Conservation (phyloP, 2,113 vertebrate species). For the Benitochromis conjunctus region DNA sequence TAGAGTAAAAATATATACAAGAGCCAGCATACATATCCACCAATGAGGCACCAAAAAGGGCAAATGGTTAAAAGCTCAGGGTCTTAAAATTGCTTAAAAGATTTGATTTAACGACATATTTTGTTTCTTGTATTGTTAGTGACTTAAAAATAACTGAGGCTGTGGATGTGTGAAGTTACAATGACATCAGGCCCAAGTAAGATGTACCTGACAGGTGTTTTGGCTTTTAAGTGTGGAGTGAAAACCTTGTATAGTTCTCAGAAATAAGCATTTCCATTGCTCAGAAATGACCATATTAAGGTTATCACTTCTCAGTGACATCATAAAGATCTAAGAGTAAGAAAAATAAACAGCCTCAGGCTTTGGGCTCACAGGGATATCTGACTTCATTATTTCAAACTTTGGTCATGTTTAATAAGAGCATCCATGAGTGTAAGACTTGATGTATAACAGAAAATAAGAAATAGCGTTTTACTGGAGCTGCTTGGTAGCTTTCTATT, state of each 20-base stretch:
- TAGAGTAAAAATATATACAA: not conserved
- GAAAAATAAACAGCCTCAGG: not conserved
- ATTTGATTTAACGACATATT: not conserved
- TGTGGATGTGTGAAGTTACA: not conserved
- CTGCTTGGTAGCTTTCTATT: conserved; percentile 8
- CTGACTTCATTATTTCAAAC: not conserved
- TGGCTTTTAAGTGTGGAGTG: not conserved
- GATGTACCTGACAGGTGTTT: not conserved
- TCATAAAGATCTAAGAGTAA: not conserved
- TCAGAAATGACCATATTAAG: not conserved
- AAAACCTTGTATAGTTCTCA: not conserved
- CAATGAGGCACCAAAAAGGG: not conserved
- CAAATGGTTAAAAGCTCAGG: not conserved
- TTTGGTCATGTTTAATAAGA: not conserved
- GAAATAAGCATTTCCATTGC: not conserved
- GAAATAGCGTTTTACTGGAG: not conserved
- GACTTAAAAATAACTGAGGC: not conserved
- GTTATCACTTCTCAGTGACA: not conserved
- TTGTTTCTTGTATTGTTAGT: not conserved
- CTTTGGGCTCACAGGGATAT: not conserved
- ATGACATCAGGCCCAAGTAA: not conserved
- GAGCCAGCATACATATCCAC: not conserved
- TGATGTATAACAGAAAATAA: not conserved
- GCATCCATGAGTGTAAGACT: not conserved
- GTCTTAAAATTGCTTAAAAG: not conserved